Evolutionary conservation across 2,797 vertebrate species (phyloP).

Genomic region (Pangasius mekongensis): DNA sequence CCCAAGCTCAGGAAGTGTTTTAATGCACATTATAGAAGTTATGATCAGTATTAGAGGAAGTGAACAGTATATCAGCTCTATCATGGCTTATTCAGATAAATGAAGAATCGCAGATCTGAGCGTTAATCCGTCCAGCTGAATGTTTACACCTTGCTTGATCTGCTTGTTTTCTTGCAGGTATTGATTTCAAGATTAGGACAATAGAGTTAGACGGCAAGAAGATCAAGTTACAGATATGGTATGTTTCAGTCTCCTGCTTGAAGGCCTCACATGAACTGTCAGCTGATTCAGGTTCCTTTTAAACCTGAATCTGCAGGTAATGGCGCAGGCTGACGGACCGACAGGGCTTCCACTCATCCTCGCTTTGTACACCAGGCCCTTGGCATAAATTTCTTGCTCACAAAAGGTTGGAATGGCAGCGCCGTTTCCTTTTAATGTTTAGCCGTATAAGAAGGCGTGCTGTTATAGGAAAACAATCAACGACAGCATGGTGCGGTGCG

Average conservation of each 20-base stretch:
- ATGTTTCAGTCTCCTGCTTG: constrained; percentile 60
- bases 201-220: constrained; percentile 97
- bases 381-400: background rate
- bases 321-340: background rate
- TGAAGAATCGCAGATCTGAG: background rate
- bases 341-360: background rate
- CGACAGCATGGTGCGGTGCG: background rate
- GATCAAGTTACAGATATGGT: constrained; percentile 98
- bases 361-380: background rate
- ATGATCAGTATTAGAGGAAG: background rate
- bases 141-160: constrained; percentile 5
- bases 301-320: background rate
- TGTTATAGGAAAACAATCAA: background rate
- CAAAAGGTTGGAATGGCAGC: background rate
- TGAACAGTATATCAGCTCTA: background rate
- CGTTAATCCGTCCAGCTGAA: background rate
- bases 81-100: background rate
- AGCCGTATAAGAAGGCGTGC: background rate
- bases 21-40: background rate
- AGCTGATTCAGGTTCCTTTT: background rate
- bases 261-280: background rate
- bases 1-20: constrained; percentile 1
- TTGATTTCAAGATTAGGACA: constrained; percentile 97
- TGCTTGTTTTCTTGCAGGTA: constrained; percentile 76
- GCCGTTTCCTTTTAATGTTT: background rate